A percentile compares a stretch with the other conserved stretches of the same genome.
Conservation (phyloP, 1,140 invertebrate genomes). For the Caenorhabditis latens region DNA sequence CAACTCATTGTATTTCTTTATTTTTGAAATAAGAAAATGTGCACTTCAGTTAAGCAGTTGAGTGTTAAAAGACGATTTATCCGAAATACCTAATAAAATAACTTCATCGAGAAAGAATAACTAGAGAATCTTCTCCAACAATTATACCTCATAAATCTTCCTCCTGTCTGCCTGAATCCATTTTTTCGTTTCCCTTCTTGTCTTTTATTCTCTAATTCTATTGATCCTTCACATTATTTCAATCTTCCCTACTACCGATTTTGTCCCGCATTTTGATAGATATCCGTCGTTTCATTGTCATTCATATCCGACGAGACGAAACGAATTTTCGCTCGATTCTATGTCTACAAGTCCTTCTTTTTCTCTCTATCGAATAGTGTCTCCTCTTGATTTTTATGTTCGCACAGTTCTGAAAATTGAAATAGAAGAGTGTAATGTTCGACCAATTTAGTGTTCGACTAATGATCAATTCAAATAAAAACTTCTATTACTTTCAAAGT, state of each 20-base stretch:
- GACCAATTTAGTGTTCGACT: not conserved
- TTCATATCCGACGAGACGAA: constrained; percentile 48
- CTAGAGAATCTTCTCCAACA: not conserved
- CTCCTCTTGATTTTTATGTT: not conserved
- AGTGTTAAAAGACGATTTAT: not conserved
- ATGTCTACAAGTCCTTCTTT: not conserved
- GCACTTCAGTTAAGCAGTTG: too few relatives aligned
- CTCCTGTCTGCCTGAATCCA: not conserved
- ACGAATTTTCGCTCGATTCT: not conserved
- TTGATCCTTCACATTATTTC: not conserved
- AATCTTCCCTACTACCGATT: not conserved
- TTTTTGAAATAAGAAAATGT: too few relatives aligned
- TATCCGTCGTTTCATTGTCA: constrained; percentile 34
- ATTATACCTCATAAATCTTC: constrained; percentile 1
- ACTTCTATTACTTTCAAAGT: not conserved
- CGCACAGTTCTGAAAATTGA: not conserved
- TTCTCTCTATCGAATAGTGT: not conserved
- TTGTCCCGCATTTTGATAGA: constrained; percentile 8
- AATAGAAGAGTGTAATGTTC: not conserved
- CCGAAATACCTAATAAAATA: not conserved
- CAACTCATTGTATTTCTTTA: too few relatives aligned
- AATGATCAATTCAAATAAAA: not conserved
- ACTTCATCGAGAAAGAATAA: not conserved
- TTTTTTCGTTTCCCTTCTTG: constrained; percentile 6
- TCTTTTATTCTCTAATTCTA: not conserved